Evolutionary conservation across 2,113 vertebrate genomes (phyloP).

Genomic region (Paramormyrops kingsleyae): DNA sequence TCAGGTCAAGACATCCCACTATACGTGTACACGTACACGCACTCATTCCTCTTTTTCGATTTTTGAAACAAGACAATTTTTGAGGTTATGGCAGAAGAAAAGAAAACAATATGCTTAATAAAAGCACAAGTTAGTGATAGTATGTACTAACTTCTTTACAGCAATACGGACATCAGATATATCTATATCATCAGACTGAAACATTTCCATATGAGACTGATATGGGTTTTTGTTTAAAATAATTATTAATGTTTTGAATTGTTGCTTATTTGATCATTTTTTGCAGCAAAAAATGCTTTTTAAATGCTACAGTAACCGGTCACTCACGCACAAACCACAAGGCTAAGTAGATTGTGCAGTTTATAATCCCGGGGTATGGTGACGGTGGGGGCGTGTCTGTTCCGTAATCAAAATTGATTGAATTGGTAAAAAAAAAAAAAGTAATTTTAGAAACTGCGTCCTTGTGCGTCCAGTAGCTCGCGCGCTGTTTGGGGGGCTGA

Average conservation of each 20-base stretch:
- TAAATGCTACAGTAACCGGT: neutral
- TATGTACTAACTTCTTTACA: neutral
- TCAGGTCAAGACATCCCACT: constrained; percentile 63
- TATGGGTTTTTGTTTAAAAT: neutral
- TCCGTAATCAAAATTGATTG: neutral
- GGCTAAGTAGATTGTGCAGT: neutral
- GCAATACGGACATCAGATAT: neutral
- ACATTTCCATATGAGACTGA: neutral
- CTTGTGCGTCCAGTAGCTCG: neutral
- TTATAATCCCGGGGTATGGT: neutral
- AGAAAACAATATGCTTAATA: constrained; percentile 39
- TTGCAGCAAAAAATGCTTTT: neutral
- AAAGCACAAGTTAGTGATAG: constrained; percentile 48
- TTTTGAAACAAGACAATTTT: neutral
- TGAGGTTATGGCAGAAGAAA: neutral
- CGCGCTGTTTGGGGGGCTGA: neutral
- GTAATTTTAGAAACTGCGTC: neutral
- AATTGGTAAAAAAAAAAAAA: neutral
- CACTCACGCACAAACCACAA: neutral
- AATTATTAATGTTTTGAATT: neutral
- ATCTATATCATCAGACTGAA: neutral
- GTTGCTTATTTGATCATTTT: neutral
- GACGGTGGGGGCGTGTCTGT: neutral
- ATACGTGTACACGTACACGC: neutral
- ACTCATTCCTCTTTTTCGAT: neutral